These are phyloP conservation scores for Fragum whitleyi DNA, from an alignment of 2,888 invertebrate genomes.

Conservation along the genomic window DNA sequence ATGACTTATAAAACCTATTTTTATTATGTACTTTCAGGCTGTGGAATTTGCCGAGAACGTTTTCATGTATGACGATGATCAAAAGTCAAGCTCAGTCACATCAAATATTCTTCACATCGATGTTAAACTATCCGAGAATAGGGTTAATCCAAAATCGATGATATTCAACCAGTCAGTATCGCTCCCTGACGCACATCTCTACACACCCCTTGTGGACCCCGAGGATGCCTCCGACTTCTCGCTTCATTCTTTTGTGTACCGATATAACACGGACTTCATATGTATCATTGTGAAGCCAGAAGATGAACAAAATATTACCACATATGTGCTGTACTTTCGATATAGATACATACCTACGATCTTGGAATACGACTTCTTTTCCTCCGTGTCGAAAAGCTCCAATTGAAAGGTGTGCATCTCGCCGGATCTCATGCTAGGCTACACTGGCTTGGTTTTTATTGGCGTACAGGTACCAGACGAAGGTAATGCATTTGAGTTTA, in stretches of 20 bases:
- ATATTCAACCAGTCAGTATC: conserved; percentile 50
- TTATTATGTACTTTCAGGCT: too few relatives aligned
- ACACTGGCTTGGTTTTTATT: conserved; percentile 40
- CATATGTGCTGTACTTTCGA: conserved; percentile 38
- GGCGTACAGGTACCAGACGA: conserved; percentile 34
- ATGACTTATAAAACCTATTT: too few relatives aligned
- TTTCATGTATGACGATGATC: conserved; percentile 59
- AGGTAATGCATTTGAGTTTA: conserved; percentile 24
- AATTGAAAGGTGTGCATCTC: conserved; percentile 47
- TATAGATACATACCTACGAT: conserved; percentile 31
- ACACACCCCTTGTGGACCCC: conserved; percentile 39
- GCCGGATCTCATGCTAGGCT: conserved; percentile 39
- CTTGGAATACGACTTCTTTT: conserved; percentile 38
- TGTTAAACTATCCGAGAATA: conserved; percentile 31
- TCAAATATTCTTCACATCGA: conserved; percentile 55
- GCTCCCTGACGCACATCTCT: conserved; percentile 8
- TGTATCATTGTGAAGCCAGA: conserved; percentile 44
- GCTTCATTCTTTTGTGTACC: conserved; percentile 64
- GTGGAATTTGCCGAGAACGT: conserved; percentile 55
- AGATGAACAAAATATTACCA: conserved; percentile 1
- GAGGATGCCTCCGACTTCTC: conserved; percentile 68
- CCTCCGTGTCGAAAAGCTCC: background rate
- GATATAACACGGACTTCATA: conserved; percentile 47
- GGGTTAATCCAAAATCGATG: conserved; percentile 31
- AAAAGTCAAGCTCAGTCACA: conserved; percentile 45